Evolutionary conservation across 2,888 invertebrate genomes (phyloP).

Genomic region (Campaea margaritaria): DNA sequence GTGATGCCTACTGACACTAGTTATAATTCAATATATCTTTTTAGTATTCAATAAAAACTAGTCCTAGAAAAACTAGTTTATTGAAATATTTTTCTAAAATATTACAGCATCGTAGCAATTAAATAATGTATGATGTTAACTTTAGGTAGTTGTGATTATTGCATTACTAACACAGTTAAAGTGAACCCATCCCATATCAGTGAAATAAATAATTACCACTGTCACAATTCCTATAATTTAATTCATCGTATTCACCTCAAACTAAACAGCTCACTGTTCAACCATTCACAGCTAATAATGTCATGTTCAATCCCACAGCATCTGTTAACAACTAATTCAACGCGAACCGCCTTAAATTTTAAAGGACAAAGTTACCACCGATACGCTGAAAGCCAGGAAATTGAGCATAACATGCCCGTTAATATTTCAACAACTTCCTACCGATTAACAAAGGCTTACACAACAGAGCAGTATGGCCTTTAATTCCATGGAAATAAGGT

Average conservation of each 20-base stretch:
- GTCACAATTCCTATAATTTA: not conserved
- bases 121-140: no score
- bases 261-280: conserved; percentile 15
- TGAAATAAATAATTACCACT: not conserved
- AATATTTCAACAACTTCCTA: conserved; percentile 81
- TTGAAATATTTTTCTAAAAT: no score
- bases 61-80: no score
- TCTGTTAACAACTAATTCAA: conserved; percentile 51
- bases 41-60: no score
- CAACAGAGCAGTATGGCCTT: conserved; percentile 40
- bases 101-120: no score
- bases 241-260: conserved; percentile 12
- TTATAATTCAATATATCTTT: no score
- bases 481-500: conserved; percentile 45
- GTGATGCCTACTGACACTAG: no score
- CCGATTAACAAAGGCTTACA: conserved; percentile 62
- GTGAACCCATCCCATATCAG: no score
- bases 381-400: conserved; percentile 81
- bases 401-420: conserved; percentile 81
- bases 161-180: no score
- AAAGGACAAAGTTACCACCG: conserved; percentile 75
- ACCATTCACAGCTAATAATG: conserved; percentile 19
- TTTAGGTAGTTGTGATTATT: no score
- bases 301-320: conserved; percentile 26
- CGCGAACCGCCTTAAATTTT: conserved; percentile 59